phyloP scores from a whole-genome alignment of 1,140 invertebrate genomes.

The Diachasmimorpha longicaudata region DNA sequence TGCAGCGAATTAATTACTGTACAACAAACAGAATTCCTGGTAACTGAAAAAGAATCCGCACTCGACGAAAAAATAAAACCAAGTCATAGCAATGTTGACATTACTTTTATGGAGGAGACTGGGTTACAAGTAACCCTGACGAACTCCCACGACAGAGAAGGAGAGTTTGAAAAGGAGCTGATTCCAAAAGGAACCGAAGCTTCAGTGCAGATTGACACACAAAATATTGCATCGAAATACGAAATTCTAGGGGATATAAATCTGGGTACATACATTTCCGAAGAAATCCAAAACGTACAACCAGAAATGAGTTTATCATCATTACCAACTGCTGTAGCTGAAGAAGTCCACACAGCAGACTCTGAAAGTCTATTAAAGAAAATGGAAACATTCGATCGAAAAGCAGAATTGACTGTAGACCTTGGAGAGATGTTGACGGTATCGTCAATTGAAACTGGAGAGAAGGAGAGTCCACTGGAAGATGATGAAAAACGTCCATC shows the following conservation, averaged over 20 bases:
- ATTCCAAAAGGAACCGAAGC: constrained; percentile 58
- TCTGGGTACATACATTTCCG: constrained; percentile 47
- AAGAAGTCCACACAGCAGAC: constrained; percentile 61
- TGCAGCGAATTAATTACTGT: constrained; percentile 55
- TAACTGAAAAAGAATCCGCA: constrained; percentile 64
- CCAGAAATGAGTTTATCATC: constrained; percentile 57
- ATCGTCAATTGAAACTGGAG: constrained; percentile 60
- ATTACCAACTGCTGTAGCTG: constrained; percentile 56
- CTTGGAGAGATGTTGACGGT: constrained; percentile 60
- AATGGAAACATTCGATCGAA: constrained; percentile 49
- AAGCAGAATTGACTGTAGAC: constrained; percentile 59
- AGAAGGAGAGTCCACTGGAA: constrained; percentile 60
- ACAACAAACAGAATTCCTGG: constrained; percentile 56
- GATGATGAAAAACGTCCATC: constrained; percentile 45
- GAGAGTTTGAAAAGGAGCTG: constrained; percentile 44
- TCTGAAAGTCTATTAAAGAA: constrained; percentile 62
- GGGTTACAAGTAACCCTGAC: constrained; percentile 60
- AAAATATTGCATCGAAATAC: constrained; percentile 63
- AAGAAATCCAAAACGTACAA: constrained; percentile 46
- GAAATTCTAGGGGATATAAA: constrained; percentile 57
- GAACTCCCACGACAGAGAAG: constrained; percentile 64
- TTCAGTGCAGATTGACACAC: constrained; percentile 58
- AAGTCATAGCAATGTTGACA: constrained; percentile 55
- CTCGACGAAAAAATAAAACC: constrained; percentile 57
- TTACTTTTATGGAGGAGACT: constrained; percentile 61